Base-by-base conservation (phyloP, 2,888 invertebrate genomes). In the Agapostemon virescens region DNA sequence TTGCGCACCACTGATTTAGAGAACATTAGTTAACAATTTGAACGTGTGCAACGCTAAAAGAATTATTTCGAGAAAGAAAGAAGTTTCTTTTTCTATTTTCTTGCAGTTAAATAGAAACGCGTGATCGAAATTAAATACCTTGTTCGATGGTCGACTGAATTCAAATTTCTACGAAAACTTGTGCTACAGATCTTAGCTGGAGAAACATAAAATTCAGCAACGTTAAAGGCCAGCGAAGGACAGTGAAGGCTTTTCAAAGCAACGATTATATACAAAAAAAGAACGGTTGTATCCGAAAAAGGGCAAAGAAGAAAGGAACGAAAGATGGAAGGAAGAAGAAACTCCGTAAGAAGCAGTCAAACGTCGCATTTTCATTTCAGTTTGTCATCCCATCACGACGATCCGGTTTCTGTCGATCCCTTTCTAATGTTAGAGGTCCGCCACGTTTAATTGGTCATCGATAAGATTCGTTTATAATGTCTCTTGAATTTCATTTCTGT, bases 311-410 rank as follows among this genome's bases (percentile, higher is more conserved):
- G 67, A 58, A 58, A 66, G 66, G 69, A 69, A 61, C 40, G 72
- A 42, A 61, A 49, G 72, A 74, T 38, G 73, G 38, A 69, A 30
- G 33, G 72, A 70, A 66, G 64, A 69, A 69, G 66, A 66, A 69
- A 66, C 67, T 15, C n/a, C 69, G 49, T 58, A 80, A 80, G 73
- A 80, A 77, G 49, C 49, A 66, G 64, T 66, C 77, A 66, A 70
- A 69, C 77, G 72, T 73, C 69, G 77, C 58, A 77, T 80, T 80
- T 80, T 80, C 79, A 80, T 80, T 80, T 77, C 66, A 70, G 69
- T 77, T 72, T 73, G 71, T 77, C 77, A 73, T 77, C 69, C 77
- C 79, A 72, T 73, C 67, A 58, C 64, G 64, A 79, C 33, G 67
- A 66, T 67, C 79, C 79, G 63, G 61, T 67, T 75, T 75, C 79